These are phyloP conservation scores for Thecocarcelia acutangulata DNA, from an alignment of 2,888 invertebrate genomes.

Conservation along the genomic window DNA sequence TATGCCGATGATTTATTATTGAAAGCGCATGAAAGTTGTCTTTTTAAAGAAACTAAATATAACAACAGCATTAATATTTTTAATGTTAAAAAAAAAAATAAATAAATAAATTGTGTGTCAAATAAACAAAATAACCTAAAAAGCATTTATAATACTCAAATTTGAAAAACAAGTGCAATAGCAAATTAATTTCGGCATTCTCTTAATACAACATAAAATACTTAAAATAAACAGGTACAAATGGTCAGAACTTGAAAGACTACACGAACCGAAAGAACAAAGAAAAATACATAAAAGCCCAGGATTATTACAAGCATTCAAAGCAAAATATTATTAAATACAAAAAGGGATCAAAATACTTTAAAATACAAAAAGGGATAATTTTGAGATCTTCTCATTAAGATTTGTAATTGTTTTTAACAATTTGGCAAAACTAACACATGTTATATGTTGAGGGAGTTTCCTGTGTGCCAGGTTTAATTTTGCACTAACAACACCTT, in stretches of 20 bases:
- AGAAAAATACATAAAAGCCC: conserved; percentile 64
- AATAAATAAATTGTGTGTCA: conserved; percentile 22
- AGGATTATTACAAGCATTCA: conserved; percentile 45
- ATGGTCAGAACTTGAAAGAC: conserved; percentile 16
- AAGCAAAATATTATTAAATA: conserved; percentile 43
- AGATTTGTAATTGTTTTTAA: conserved; percentile 14
- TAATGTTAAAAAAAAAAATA: neutral
- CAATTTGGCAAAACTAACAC: neutral
- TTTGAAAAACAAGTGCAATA: conserved; percentile 42
- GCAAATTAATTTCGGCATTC: neutral
- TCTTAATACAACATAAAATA: neutral
- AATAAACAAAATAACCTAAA: conserved; percentile 22
- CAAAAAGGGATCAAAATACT: no score
- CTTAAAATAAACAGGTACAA: conserved; percentile 15
- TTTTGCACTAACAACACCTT: conserved; percentile 4
- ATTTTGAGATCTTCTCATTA: conserved; percentile 37
- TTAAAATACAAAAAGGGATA: neutral
- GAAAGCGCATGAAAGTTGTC: conserved; percentile 4
- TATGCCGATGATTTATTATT: conserved; percentile 55
- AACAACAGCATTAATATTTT: conserved; percentile 13
- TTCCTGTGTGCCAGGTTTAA: no score
- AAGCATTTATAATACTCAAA: conserved; percentile 11
- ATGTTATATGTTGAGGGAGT: neutral
- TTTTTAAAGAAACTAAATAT: conserved; percentile 16
- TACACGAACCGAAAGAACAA: conserved; percentile 67